Base-by-base conservation (phyloP, 1,140 invertebrate species). In the Macrosteles quadrilineatus region DNA sequence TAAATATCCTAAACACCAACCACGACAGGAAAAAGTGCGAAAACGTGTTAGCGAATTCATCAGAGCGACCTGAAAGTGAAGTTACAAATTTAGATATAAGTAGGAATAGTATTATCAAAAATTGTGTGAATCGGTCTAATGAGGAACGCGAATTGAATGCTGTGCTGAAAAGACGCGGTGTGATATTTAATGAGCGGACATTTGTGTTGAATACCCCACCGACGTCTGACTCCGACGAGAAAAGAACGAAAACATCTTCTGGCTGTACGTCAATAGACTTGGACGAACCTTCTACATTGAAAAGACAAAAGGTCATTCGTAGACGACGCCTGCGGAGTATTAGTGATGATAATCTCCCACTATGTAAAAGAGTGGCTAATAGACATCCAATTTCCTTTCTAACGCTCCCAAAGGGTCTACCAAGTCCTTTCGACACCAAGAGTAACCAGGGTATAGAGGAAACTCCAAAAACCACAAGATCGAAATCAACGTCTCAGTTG, bases 241-340 rank as follows among this genome's bases (percentile, higher is more conserved):
- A 32, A 11, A n/a, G 36, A 31, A 31, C 57, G 21, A 50, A 67
- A 57, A 55, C 68, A 27, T 65, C 64, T 11, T 82, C 81, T 0
- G 76, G 76, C 1, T 72, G 75, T 0, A 73, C 77, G n/a, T 81
- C 82, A 11, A 76, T 79, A 11, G 71, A 72, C 11, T 1, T 70
- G 17, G 78, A 81, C 6, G 79, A 78, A 0, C 79, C 82, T 32
- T 82, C 82, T 14, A 81, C 81, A 0, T 53, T 84, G 12, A 80
- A 80, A 72, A 74, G 83, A 17, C 82, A 83, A 65, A 77, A 80
- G 0, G 82, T 80, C 0, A 82, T 83, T 30, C 75, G 81, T 1
- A 73, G 81, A n/a, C 80, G 82, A 47, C 75, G 81, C 3, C n/a
- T 30, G 19, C 25, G 50, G 62, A 40, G 17, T 11, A 36, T 45